phyloP scores from a whole-genome alignment of 2,888 invertebrate species.

The Sepiola atlantica region DNA sequence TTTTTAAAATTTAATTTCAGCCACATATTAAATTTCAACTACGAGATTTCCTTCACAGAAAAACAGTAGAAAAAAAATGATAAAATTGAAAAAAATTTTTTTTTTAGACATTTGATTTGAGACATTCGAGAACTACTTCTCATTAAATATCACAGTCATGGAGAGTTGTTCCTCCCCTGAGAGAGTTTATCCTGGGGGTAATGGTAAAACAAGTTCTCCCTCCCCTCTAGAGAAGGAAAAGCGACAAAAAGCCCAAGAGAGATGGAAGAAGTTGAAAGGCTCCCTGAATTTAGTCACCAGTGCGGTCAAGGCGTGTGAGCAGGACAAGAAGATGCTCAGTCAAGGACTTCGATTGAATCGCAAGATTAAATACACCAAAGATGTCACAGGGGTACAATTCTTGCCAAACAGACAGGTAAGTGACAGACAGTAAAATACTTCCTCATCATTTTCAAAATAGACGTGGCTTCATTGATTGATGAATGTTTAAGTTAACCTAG shows the following conservation, averaged over 20 bases:
- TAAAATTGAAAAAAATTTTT: not conserved
- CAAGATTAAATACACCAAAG: not conserved
- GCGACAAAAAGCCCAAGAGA: not conserved
- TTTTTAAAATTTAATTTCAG: no score
- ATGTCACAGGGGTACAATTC: not conserved
- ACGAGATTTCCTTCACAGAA: not conserved
- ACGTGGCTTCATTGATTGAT: no score
- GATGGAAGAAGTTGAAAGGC: not conserved
- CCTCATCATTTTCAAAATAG: not conserved
- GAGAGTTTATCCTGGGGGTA: not conserved
- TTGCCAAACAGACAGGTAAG: not conserved
- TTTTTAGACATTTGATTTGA: not conserved
- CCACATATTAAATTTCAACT: not conserved
- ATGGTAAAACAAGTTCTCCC: no score
- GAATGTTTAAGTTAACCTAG: no score
- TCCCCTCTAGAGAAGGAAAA: no score
- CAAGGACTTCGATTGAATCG: constrained; percentile 10
- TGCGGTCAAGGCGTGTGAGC: not conserved
- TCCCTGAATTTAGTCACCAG: not conserved
- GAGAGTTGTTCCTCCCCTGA: not conserved
- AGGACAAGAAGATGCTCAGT: not conserved
- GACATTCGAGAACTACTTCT: not conserved
- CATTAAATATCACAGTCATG: not conserved
- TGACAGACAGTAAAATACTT: not conserved
- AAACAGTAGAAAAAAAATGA: not conserved